Evolutionary conservation across 2,797 vertebrate species (phyloP), one percentile per base, ranked within the genome.

Genomic region (Enteromius radiatus): DNA sequence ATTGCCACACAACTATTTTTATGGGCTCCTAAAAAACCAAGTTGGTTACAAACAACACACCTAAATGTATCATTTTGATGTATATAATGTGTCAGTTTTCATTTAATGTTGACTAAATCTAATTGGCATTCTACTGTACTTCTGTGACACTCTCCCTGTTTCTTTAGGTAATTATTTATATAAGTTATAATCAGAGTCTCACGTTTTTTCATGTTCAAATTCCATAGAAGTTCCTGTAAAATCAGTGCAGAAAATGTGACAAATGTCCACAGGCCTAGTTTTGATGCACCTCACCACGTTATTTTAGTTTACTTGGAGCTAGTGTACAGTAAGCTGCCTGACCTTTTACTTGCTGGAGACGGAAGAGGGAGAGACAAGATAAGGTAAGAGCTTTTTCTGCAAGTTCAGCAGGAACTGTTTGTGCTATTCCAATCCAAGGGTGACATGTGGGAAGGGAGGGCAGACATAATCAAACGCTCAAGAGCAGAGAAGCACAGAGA

Each of bases 391-490:
- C 26, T 68, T 71, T 80, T 87, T 81, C 76, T 84, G 80, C 84
- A 79, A 83, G 70, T 84, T 88, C 84, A 88, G 87, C 87, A 87
- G 82, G 84, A 88, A 88, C 80, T 76, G 77, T 75, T 65, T 86
- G 80, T 87, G 84, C 87, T 83, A 73, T 87, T 86, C 82, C 54
- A 59, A 83, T 86, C 73, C 76, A 67, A 78, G 68, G 59, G 76
- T 73, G 73, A 56, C 52, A 61, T 80, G 68, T 78, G n/a, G 73
- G 38, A 33, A 76, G 64, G 56, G 67, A 75, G 82, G 67, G 59
- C 8, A 65, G 79, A 70, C 56, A 76, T 82, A 78, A 70, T 84
- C 80, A 83, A 87, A 84, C 47, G 45, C 49, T 84, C 75, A 85
- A 81, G 71, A 82, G 70, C n/a, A 81, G 26, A 76, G 77, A 76